Evolutionary conservation across 2,113 vertebrate species (phyloP), one percentile per base, ranked within the genome.

Genomic region (Callithrix jacchus): DNA sequence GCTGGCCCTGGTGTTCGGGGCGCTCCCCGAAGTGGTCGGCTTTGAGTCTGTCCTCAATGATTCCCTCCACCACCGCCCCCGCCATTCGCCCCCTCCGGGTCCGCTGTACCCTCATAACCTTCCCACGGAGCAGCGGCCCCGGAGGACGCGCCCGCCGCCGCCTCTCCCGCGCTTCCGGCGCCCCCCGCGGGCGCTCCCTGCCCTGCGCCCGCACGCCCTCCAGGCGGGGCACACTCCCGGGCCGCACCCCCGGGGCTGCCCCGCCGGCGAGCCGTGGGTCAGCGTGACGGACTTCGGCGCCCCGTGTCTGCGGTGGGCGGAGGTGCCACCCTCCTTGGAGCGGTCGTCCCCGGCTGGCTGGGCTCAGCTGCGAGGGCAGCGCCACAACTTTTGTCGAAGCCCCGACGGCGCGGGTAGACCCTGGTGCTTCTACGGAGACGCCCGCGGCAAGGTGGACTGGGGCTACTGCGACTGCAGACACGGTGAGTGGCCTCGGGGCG

Each of bases 401-500:
- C 83, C 83, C 6, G 99, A 99, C 97, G 98, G 99, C 86, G 97
- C 99, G 89, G 98, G 99, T 91, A 96, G 98, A 96, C 99, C 99
- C 45, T 99, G 99, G 99, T 99, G 99, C 97, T 99, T 99, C 97
- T 98, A 98, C 54, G 96, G 88, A 80, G 98, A 96, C 98, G 98
- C 96, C 81, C 98, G 94, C 42, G 98, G 99, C 92, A 98, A 98
- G 92, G 98, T 98, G 89, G 99, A 99, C 98, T 99, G 99, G 99
- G 99, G 98, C 8, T 99, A 99, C 98, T 99, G 99, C 89, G 98
- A 98, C 98, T 99, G 99, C 98, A 98, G 99, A 97, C 99, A 98
- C 98, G 99, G 99, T 99, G 99, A 98, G 98, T 79, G n/a, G 82
- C 35, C 23, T 42, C 5, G 6, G 47, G 79, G 37, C 37, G 4